Base-by-base conservation (phyloP, 2,797 vertebrate species). In the Sparidentex hasta region DNA sequence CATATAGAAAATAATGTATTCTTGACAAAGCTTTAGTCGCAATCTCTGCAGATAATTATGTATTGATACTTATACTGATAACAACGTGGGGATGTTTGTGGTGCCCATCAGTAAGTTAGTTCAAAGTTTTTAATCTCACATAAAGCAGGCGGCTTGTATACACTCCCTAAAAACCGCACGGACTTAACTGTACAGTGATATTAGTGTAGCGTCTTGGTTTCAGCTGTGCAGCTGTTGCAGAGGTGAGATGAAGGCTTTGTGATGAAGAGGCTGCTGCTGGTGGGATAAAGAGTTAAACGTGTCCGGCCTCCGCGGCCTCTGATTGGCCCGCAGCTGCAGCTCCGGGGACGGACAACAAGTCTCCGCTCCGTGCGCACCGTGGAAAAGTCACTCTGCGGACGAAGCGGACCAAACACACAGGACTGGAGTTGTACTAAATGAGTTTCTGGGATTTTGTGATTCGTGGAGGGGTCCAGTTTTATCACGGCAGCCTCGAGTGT, bases 271-370 rank as follows among this genome's bases (percentile, higher is more conserved):
- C 50, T 17, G 3, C 7, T 62, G 66, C 38, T 7, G 56, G 65
- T 13, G 54, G 47, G 46, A 75, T 71, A 59, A 91, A 88, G 87
- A 86, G 88, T 91, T 90, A 91, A 89, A 48, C 3, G 78, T 65
- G 72, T 25, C 76, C 81, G 71, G 74, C 7, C 78, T 80, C 47
- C 7, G 78, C 70, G 1, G 52, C n/a, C 82, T 86, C 58, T 93
- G 93, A 94, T 94, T 94, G 94, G 94, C 72, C 88, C 69, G 58
- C 78, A 47, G 87, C 78, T 29, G 75, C 79, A 66, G 83, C 75
- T 61, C 82, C 80, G 93, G 38, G 90, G 92, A 76, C 88, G 85
- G 84, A 82, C 90, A 71, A 71, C 81, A 48, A 78, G 47, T 27
- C 85, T 85, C 77, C 61, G 86, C 87, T 68, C 58, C 17, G 76